Evolutionary conservation across 2,888 invertebrate genomes (phyloP).

Genomic region (Pristionchus exspectatus): DNA sequence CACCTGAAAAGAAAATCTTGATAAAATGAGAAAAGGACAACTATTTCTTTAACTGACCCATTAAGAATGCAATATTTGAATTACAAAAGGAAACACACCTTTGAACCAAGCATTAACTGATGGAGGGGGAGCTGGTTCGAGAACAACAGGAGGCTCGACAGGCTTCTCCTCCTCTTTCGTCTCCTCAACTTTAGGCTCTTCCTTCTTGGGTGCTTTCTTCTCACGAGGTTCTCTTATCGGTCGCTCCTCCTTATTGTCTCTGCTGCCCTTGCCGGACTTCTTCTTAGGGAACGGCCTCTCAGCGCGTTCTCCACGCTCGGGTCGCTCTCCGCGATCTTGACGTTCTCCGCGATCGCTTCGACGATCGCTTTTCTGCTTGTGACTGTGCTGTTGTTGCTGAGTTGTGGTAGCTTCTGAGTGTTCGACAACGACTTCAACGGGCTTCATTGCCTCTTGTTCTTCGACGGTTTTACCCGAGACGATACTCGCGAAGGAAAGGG

Average conservation of each 20-base stretch:
- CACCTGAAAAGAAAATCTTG: neutral
- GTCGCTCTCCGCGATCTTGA: neutral
- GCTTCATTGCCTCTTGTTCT: constrained; percentile 45
- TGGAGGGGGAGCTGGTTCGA: constrained; percentile 71
- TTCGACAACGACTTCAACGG: neutral
- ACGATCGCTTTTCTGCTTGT: constrained; percentile 36
- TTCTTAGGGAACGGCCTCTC: constrained; percentile 37
- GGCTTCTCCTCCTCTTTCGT: constrained; percentile 61
- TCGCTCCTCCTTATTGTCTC: constrained; percentile 44
- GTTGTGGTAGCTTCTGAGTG: constrained; percentile 44
- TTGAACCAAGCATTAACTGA: constrained; percentile 72
- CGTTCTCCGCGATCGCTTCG: constrained; percentile 10
- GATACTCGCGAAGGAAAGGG: constrained; percentile 72
- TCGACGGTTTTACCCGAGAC: constrained; percentile 65
- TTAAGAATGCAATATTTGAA: neutral
- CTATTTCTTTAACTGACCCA: neutral
- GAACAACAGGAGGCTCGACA: constrained; percentile 61
- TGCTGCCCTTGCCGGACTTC: constrained; percentile 32
- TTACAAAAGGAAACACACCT: neutral
- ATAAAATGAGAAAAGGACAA: neutral
- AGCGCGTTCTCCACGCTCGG: neutral
- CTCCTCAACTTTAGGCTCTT: constrained; percentile 57
- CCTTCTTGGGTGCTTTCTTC: constrained; percentile 46
- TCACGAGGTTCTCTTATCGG: constrained; percentile 15
- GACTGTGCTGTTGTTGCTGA: constrained; percentile 53